These are phyloP conservation scores for Gobius niger DNA, from an alignment of 2,113 vertebrate species.

Conservation along the genomic window DNA sequence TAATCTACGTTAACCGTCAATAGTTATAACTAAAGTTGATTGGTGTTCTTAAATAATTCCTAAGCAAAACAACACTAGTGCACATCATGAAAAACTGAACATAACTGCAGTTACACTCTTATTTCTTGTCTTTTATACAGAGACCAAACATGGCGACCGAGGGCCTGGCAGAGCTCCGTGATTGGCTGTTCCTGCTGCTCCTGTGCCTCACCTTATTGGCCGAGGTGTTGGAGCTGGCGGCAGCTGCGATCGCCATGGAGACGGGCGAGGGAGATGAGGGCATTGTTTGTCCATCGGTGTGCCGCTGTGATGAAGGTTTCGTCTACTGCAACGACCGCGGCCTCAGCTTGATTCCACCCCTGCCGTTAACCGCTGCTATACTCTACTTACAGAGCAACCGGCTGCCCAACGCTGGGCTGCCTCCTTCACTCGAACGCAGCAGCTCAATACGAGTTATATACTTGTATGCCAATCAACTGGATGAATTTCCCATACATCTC, in stretches of 20 bases:
- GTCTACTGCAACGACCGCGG: conserved; percentile 96
- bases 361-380: conserved; percentile 86
- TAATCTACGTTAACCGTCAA: no score
- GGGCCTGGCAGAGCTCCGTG: conserved; percentile 85
- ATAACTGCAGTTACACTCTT: conserved; percentile 16
- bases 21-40: no score
- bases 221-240: conserved; percentile 84
- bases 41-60: no score
- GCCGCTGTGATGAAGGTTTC: conserved; percentile 90
- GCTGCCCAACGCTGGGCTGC: conserved; percentile 86
- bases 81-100: no score
- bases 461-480: conserved; percentile 91
- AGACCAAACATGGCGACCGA: conserved; percentile 78
- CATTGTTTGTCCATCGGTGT: conserved; percentile 83
- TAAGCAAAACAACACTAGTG: no score
- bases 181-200: conserved; percentile 89
- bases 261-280: conserved; percentile 76
- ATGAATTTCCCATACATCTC: conserved; percentile 86
- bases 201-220: conserved; percentile 89
- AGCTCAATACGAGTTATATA: conserved; percentile 86
- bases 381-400: conserved; percentile 97
- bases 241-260: conserved; percentile 78
- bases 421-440: conserved; percentile 79
- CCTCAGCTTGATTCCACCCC: conserved; percentile 83
- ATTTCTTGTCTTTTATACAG: conserved; percentile 47